A percentile compares a stretch with the other conserved stretches of the same genome.
Evolutionary conservation across 2,888 invertebrate species (phyloP).

Genomic region (Agriopis aurantiaria): DNA sequence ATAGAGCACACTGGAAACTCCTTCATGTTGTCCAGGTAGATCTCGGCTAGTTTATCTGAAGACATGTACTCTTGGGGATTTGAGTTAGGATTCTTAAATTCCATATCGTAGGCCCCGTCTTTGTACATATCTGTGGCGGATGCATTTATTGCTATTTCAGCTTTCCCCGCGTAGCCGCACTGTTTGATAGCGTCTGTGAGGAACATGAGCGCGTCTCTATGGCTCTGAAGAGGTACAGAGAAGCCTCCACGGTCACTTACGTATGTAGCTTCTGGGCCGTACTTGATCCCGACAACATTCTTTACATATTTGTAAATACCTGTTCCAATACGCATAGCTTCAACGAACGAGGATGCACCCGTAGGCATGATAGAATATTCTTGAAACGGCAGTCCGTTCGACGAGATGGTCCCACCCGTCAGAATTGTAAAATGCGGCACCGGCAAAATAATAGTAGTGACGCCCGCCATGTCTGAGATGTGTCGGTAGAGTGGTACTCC

Average conservation of each 20-base stretch:
- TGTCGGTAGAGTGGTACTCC: conserved; percentile 95
- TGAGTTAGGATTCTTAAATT: conserved; percentile 98
- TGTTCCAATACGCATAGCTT: conserved; percentile 98
- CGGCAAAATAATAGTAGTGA: conserved; percentile 95
- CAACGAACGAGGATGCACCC: conserved; percentile 95
- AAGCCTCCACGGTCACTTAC: conserved; percentile 99
- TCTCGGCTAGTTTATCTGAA: conserved; percentile 92
- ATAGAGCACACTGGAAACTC: conserved; percentile 97
- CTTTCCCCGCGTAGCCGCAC: conserved; percentile 97
- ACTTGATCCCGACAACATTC: conserved; percentile 95
- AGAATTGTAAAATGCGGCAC: conserved; percentile 99
- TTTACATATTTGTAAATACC: conserved; percentile 98
- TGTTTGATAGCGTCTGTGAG: conserved; percentile 95
- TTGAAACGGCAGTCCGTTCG: conserved; percentile 98
- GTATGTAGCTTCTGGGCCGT: conserved; percentile 95
- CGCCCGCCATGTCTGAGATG: conserved; percentile 97
- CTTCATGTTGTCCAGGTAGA: conserved; percentile 96
- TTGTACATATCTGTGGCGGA: conserved; percentile 98
- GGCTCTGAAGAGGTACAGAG: conserved; percentile 97
- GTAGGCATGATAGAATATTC: conserved; percentile 97
- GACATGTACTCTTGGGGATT: conserved; percentile 93
- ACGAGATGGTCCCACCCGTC: conserved; percentile 98
- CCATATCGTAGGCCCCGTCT: conserved; percentile 95
- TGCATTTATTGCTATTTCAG: conserved; percentile 98
- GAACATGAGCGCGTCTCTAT: conserved; percentile 95